These are phyloP conservation scores for Mimas tiliae DNA, from an alignment of 2,888 invertebrate species.

Conservation along the genomic window DNA sequence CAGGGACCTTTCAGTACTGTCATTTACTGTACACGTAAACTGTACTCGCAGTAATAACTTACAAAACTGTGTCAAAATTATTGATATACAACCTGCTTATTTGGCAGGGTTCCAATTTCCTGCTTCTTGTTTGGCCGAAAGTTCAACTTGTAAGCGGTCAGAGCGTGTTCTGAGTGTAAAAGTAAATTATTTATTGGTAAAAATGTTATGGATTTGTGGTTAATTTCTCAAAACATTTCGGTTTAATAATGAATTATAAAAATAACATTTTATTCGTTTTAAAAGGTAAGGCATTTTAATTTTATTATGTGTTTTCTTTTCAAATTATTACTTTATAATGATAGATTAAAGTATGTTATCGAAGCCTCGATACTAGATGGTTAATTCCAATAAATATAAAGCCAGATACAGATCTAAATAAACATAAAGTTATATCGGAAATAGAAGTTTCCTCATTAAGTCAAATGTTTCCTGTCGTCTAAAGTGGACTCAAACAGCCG, in stretches of 20 bases:
- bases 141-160: neutral
- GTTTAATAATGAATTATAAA: neutral
- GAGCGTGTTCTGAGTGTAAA: neutral
- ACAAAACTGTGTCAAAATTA: constrained; percentile 21
- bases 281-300: no score
- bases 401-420: neutral
- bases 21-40: constrained; percentile 35
- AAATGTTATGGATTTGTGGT: neutral
- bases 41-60: constrained; percentile 17
- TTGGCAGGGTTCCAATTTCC: constrained; percentile 22
- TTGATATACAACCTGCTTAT: constrained; percentile 15
- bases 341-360: neutral
- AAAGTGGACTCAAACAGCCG: constrained; percentile 13
- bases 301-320: no score
- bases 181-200: neutral
- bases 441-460: constrained; percentile 20
- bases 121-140: constrained; percentile 9
- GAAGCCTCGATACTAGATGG: neutral
- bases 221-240: neutral
- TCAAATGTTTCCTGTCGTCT: constrained; percentile 24
- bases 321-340: no score
- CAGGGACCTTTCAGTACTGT: constrained; percentile 54
- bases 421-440: constrained; percentile 13
- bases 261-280: no score
- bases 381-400: neutral